Conservation (phyloP, 2,888 invertebrate genomes). For the Sericinus montela region DNA sequence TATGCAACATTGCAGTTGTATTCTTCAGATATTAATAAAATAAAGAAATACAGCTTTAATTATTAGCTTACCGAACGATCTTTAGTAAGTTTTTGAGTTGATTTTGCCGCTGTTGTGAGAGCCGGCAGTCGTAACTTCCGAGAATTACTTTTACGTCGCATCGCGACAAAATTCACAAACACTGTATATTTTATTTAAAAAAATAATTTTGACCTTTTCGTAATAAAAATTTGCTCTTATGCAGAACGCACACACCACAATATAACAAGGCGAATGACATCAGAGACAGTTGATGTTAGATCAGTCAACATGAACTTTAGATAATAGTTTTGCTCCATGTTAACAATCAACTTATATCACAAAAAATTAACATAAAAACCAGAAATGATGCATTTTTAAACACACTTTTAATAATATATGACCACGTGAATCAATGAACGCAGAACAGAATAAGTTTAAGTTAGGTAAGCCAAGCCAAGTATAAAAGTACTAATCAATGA, state of each 20-base stretch:
- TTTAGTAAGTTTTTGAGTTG: conserved; percentile 4
- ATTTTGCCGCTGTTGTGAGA: background rate
- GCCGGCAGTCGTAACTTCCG: conserved; percentile 7
- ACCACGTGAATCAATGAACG: conserved; percentile 17
- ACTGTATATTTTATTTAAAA: background rate
- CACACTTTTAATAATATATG: conserved; percentile 3
- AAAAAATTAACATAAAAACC: background rate
- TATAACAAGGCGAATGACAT: background rate
- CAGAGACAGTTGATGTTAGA: no score
- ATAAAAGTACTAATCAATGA: background rate
- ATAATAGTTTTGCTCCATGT: no score
- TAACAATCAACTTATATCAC: background rate
- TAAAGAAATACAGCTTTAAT: background rate
- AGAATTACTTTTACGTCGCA: conserved; percentile 18
- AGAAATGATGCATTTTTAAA: no score
- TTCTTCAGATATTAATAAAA: background rate
- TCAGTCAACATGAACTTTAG: no score
- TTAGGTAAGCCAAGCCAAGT: no score
- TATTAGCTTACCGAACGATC: conserved; percentile 11
- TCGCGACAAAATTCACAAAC: conserved; percentile 1
- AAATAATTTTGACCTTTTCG: background rate
- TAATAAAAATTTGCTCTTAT: background rate
- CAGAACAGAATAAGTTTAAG: no score
- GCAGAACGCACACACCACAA: background rate
- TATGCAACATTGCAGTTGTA: background rate